Conservation (phyloP, 2,888 invertebrate species). For the Cheilosia urbana region DNA sequence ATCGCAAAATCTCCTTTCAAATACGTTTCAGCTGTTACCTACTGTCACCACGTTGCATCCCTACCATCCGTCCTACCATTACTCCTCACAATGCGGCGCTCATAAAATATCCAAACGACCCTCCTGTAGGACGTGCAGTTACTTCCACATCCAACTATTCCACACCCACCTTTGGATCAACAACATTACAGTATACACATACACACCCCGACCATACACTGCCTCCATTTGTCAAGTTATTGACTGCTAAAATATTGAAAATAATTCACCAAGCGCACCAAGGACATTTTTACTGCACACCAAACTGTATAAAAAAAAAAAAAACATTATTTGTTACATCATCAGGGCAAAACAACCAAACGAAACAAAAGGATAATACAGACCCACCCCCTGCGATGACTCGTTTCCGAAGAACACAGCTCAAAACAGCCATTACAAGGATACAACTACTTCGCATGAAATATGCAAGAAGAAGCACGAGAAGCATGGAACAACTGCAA, state of each 20-base stretch:
- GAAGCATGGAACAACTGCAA: constrained; percentile 13
- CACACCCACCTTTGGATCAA: constrained; percentile 22
- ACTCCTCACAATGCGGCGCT: constrained; percentile 57
- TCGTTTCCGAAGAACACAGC: constrained; percentile 56
- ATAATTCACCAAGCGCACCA: constrained; percentile 71
- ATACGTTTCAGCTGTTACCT: constrained; percentile 67
- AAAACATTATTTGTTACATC: constrained; percentile 69
- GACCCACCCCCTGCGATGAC: constrained; percentile 46
- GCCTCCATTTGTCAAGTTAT: constrained; percentile 74
- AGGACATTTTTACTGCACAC: constrained; percentile 74
- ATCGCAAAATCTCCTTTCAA: constrained; percentile 25
- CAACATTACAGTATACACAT: constrained; percentile 1
- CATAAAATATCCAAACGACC: constrained; percentile 73
- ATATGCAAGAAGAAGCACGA: constrained; percentile 66
- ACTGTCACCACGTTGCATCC: constrained; percentile 22
- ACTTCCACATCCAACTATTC: constrained; percentile 3
- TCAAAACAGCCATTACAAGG: constrained; percentile 73
- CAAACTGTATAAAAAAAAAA: constrained; percentile 32
- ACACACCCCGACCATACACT: constrained; percentile 1
- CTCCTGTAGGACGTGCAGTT: constrained; percentile 36
- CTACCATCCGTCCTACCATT: constrained; percentile 26
- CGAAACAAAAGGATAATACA: constrained; percentile 65
- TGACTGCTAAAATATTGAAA: constrained; percentile 76
- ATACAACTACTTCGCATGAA: constrained; percentile 74
- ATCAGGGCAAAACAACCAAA: constrained; percentile 49